Base-by-base conservation (phyloP, 2,113 vertebrate genomes). In the Smithornis capensis region DNA sequence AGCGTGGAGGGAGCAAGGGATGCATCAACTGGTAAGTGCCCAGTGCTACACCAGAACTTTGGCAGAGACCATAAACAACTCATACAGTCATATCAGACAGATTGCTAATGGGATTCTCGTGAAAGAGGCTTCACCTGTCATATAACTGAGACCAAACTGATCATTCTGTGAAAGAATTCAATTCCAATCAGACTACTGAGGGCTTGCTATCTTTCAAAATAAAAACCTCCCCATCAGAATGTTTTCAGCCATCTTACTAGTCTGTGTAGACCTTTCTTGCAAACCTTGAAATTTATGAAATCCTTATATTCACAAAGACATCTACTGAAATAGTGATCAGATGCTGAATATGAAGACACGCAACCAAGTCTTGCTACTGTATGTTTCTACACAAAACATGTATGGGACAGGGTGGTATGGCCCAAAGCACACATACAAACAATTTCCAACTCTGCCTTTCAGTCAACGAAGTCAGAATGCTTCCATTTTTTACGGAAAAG, bases 81-180 rank as follows among this genome's bases (percentile, higher is more conserved):
- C 15, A 6, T 1, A 11, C 6, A 55, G 28, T 4, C 2, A 0
- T 4, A 0, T 63, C 3, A n/a, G 33, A 50, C 33, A 50, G 29
- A 27, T 33, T 60, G 49, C 31, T 69, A 23, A 49, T 8, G 35
- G 55, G 44, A 65, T 37, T 85, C 31, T 25, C 57, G 37, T 22
- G 15, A 74, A n/a, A 78, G n/a, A 69, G 12, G 29, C 10, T 68
- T 63, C 49, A 40, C 21, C 23, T 25, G 4, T 31, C 49, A 2
- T 5, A 57, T 25, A 15, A 12, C 35, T 9, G 23, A 75, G 47
- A 76, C 6, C 4, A 53, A 88, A 14, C 4, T 52, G 49, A 44
- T 10, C 33, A 25, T 35, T 71, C 44, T 13, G 12, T 44, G 62
- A 55, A 71, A 55, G 29, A 60, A 50, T 42, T 78, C 2, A 33